Base-by-base conservation (phyloP, 2,888 invertebrate genomes). In the Chorisops tibialis region DNA sequence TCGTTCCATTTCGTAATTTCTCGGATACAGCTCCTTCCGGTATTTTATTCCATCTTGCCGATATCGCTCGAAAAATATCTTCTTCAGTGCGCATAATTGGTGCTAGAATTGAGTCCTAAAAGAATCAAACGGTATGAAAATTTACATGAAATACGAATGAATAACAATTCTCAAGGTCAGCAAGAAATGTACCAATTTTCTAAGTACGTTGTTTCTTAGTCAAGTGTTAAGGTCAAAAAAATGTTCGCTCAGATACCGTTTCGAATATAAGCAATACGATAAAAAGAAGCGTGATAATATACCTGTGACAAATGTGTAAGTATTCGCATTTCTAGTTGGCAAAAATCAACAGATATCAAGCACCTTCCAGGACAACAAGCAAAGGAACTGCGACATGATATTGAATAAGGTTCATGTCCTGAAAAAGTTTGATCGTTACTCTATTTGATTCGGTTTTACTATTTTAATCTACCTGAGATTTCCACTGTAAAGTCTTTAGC, bases 311-410 rank as follows among this genome's bases (percentile, higher is more conserved):
- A 84, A 79, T 97, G 96, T 16, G 97, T 92, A 69, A 99, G 80
- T 63, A 99, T 86, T 68, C 99, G 82, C 76, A 99, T 83, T 79
- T 99, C 99, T 64, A 99, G 75, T 78, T 99, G 99, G 70, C 94
- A 94, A 79, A 95, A 99, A 80, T 99, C 98, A 0, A 96, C 96
- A 0, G 96, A 89, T 48, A 99, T 77, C 59, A 98, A 79, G 48
- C 88, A 77, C 65, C 79, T 82, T 0, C 83, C 84, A 37, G 77
- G 70, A 1, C 77, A 71, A 0, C 88, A 83, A 65, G 81, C 78
- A 74, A 93, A 92, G n/a, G 87, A 85, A 68, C 83, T 82, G 54
- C 91, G 82, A 65, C 86, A 86, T 0, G 78, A 78, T 52, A 79
- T 72, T 0, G 63, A 65, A 0, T 72, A 47, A 41, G 67, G 68